Evolutionary conservation across 2,888 invertebrate species (phyloP).

Genomic region (Frankliniella fusca): DNA sequence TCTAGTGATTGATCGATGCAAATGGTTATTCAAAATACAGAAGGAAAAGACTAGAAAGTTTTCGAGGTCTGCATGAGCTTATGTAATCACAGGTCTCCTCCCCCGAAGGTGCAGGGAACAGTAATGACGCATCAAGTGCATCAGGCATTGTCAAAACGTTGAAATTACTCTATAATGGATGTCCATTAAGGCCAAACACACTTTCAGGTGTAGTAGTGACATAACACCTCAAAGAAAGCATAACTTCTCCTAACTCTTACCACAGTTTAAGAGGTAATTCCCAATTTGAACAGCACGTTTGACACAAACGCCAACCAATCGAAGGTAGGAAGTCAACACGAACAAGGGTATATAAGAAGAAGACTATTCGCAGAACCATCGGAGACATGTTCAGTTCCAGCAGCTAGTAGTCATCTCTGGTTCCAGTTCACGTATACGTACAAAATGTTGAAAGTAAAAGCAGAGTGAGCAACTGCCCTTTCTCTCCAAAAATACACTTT

Average conservation of each 20-base stretch:
- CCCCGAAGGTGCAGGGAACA: not conserved
- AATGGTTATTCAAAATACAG: not conserved
- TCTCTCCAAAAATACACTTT: not conserved
- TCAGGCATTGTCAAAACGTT: not conserved
- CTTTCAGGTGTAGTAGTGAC: not conserved
- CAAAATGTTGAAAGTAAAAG: not conserved
- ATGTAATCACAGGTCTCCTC: not conserved
- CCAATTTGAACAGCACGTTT: no score
- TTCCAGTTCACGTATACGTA: not conserved
- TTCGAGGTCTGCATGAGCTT: not conserved
- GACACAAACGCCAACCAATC: not conserved
- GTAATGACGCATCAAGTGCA: constrained; percentile 16
- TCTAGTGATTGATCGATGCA: not conserved
- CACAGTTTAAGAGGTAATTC: not conserved
- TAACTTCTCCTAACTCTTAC: not conserved
- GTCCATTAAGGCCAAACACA: not conserved
- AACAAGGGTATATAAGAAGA: not conserved
- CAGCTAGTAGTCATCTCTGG: no score
- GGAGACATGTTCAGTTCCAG: not conserved
- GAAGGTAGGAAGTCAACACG: not conserved
- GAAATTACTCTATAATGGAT: not conserved
- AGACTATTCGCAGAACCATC: not conserved
- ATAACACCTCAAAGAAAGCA: not conserved
- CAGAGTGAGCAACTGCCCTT: not conserved
- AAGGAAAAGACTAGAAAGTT: not conserved